Base-by-base conservation (phyloP, 2,888 invertebrate genomes). In the Aromia moschata region DNA sequence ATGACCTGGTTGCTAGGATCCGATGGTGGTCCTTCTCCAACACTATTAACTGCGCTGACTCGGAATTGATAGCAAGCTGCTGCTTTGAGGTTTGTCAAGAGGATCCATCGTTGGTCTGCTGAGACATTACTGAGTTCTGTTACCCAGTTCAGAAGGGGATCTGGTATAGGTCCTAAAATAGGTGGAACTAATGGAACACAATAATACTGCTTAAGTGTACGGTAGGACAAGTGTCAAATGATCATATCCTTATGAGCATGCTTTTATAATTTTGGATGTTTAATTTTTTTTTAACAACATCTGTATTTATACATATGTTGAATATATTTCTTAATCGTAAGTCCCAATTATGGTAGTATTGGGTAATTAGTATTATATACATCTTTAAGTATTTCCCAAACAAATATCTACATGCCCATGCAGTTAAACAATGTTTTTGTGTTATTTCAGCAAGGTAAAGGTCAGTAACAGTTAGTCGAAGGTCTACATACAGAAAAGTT, bases 61-160 rank as follows among this genome's bases (percentile, higher is more conserved):
- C 98, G 86, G 81, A 99, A 99, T 79, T 97, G 96, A 80, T 98
- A 99, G 0, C 93, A 91, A 0, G 95, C 92, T 0, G 98, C 96
- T 0, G 98, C 98, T 80, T 95, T 94, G 44, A 98, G 83, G 75
- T 92, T 92, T 37, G 89, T 90, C 45, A 98, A 83, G 31, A 94
- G 79, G 9, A 92, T 86, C 89, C 90, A 93, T 44, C 93, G 87
- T 67, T 89, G 89, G 51, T 85, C 85, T 2, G 92, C 86, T 0
- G 94, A 92, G 1, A 96, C 92, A 75, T 96, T 96, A 74, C 90
- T 88, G 52, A 92, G 83, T 76, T 94, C 93, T 4, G 94, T 94
- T 56, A 93, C 85, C 96, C 96, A 96, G 79, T 93, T 94, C 51
- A 93, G 82, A 38, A 93, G 81, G 0, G 92, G 91, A 78, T 94